Conservation (phyloP, 1,140 invertebrate species). For the Lordiphosa clarofinis region DNA sequence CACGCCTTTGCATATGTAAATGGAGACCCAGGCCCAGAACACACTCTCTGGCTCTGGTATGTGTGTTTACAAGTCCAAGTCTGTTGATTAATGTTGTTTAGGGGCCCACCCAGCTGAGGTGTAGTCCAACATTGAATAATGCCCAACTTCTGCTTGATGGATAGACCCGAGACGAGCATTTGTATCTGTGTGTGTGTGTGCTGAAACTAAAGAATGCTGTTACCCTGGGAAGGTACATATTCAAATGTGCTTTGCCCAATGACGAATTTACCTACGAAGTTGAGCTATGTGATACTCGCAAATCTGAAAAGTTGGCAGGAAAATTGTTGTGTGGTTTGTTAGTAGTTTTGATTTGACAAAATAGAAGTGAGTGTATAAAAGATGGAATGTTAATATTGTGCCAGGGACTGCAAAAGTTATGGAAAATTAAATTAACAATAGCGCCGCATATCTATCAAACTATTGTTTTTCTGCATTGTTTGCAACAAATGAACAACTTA, state of each 20-base stretch:
- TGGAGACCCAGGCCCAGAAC: constrained; percentile 9
- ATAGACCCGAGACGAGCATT: constrained; percentile 9
- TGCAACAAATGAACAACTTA: too few relatives aligned
- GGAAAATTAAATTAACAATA: too few relatives aligned
- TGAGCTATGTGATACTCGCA: too few relatives aligned
- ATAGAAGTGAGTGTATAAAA: too few relatives aligned
- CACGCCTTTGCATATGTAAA: constrained; percentile 39
- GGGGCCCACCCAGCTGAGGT: constrained; percentile 25
- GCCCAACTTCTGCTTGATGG: constrained; percentile 19
- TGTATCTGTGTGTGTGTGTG: constrained; percentile 5
- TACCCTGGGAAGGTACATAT: not conserved
- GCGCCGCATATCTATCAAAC: too few relatives aligned
- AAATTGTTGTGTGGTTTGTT: too few relatives aligned
- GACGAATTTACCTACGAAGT: constrained; percentile 1
- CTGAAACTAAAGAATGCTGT: constrained; percentile 21
- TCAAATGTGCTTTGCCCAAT: constrained; percentile 1
- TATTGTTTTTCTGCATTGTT: too few relatives aligned
- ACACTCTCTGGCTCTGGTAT: not conserved
- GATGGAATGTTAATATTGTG: too few relatives aligned
- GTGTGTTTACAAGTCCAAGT: constrained; percentile 44
- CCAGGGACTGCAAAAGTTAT: too few relatives aligned
- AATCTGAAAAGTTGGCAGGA: too few relatives aligned
- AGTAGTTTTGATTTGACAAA: too few relatives aligned
- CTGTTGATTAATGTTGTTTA: constrained; percentile 59
- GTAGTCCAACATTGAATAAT: constrained; percentile 33